A percentile compares a stretch with the other conserved stretches of the same genome.
Evolutionary conservation across 1,140 invertebrate species (phyloP).

Genomic region (Andrena cerasifolii): DNA sequence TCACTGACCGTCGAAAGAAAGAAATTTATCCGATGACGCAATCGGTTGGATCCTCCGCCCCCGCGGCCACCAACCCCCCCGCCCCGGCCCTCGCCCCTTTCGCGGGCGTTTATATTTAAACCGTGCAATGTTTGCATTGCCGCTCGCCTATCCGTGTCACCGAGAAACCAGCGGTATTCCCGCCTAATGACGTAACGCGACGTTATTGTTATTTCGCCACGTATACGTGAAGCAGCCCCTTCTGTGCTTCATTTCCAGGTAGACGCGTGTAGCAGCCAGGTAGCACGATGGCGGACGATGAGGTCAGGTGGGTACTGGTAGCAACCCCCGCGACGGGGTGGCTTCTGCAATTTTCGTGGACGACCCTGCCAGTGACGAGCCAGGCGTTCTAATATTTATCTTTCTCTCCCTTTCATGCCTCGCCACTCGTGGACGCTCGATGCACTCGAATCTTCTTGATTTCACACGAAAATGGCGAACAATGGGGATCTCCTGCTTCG

Average conservation of each 20-base stretch:
- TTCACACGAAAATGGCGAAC: slow-evolving; percentile 30
- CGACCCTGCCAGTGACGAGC: background rate
- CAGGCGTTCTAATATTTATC: background rate
- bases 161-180: background rate
- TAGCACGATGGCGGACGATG: slow-evolving; percentile 92
- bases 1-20: background rate
- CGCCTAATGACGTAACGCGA: background rate
- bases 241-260: slow-evolving; percentile 75
- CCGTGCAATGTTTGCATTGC: slow-evolving; percentile 16
- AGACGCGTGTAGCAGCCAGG: slow-evolving; percentile 79
- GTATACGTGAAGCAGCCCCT: slow-evolving; percentile 6
- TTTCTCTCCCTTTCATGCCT: slow-evolving; percentile 36
- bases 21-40: slow-evolving; percentile 21
- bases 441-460: slow-evolving; percentile 15
- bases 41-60: background rate
- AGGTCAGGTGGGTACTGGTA: slow-evolving; percentile 89
- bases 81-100: background rate
- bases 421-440: background rate
- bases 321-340: background rate
- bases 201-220: slow-evolving; percentile 20
- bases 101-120: slow-evolving; percentile 27
- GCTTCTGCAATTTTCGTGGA: background rate
- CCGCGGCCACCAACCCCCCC: background rate
- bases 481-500: slow-evolving; percentile 1
- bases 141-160: slow-evolving; percentile 14